These are phyloP conservation scores for Synergus japonicus DNA, from an alignment of 2,888 invertebrate species.

Conservation along the genomic window DNA sequence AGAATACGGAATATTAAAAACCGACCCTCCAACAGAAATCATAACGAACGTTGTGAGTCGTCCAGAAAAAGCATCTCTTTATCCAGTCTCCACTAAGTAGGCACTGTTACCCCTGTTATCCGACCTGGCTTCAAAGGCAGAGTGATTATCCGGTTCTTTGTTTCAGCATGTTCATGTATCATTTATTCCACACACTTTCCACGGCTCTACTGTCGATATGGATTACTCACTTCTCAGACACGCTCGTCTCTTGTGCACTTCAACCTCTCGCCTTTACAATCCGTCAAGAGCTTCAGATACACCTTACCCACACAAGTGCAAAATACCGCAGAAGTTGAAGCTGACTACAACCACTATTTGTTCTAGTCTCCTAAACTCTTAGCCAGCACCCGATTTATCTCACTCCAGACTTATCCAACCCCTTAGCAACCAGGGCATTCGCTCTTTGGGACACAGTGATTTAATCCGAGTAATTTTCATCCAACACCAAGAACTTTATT, in stretches of 20 bases:
- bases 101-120: slow-evolving; percentile 47
- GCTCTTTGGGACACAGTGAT: slow-evolving; percentile 3
- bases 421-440: slow-evolving; percentile 5
- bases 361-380: slow-evolving; percentile 58
- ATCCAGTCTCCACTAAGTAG: slow-evolving; percentile 43
- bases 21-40: slow-evolving; percentile 27
- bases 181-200: slow-evolving; percentile 46
- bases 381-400: slow-evolving; percentile 51
- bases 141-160: slow-evolving; percentile 53
- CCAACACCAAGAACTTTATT: background rate
- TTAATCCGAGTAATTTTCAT: slow-evolving; percentile 27
- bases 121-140: slow-evolving; percentile 51
- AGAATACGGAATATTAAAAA: background rate
- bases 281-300: slow-evolving; percentile 31
- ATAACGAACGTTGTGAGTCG: slow-evolving; percentile 27
- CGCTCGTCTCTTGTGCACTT: slow-evolving; percentile 32
- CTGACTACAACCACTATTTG: slow-evolving; percentile 73
- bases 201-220: slow-evolving; percentile 32
- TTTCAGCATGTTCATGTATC: slow-evolving; percentile 51
- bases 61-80: slow-evolving; percentile 13
- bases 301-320: slow-evolving; percentile 51
- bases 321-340: slow-evolving; percentile 71
- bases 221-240: slow-evolving; percentile 31
- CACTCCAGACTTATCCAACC: slow-evolving; percentile 19
- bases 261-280: slow-evolving; percentile 47